Base-by-base conservation (phyloP, 2,113 vertebrate species). In the Osmerus eperlanus region DNA sequence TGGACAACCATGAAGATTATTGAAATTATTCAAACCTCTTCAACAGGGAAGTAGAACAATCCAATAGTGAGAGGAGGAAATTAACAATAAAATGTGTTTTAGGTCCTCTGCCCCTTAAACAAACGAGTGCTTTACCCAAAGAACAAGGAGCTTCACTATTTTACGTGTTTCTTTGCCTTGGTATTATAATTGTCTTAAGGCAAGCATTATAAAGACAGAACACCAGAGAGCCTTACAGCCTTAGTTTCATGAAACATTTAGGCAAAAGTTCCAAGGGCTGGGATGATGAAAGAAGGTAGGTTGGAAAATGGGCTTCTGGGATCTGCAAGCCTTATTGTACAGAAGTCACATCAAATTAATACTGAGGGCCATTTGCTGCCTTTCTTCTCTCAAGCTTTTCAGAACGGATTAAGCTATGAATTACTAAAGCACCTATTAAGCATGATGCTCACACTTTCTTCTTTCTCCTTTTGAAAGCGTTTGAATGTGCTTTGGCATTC, bases 311-410 rank as follows among this genome's bases (percentile, higher is more conserved):
- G 91, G 92, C 91, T 94, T 92, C 94, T 93, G 91, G 92, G 93
- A 94, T 93, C 93, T 91, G 92, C 91, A 92, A 93, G 89, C 92
- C 93, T 94, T 93, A 97, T 98, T 98, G 95, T 98, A 95, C 93
- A 94, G 93, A 96, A 99, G 97, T 98, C 97, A 98, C 95, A 98
- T 97, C 95, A 94, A 94, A 98, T 99, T 98, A 99, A 95, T 95
- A 95, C 93, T 94, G 97, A 98, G 93, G 94, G 95, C 96, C 96
- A 41, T 65, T 65, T 65, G 63, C 92, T 92, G 94, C 94, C 92
- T 96, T 96, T 96, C 95, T 95, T 95, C 94, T 95, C 91, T 92
- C 91, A 90, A 92, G 95, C 96, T 96, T 98, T 97, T 98, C 95
- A 97, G 93, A 97, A 93, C 89, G 94, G 95, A 98, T 99, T 99